Evolutionary conservation across 2,797 vertebrate genomes (phyloP).

Genomic region (Megalops cyprinoides): DNA sequence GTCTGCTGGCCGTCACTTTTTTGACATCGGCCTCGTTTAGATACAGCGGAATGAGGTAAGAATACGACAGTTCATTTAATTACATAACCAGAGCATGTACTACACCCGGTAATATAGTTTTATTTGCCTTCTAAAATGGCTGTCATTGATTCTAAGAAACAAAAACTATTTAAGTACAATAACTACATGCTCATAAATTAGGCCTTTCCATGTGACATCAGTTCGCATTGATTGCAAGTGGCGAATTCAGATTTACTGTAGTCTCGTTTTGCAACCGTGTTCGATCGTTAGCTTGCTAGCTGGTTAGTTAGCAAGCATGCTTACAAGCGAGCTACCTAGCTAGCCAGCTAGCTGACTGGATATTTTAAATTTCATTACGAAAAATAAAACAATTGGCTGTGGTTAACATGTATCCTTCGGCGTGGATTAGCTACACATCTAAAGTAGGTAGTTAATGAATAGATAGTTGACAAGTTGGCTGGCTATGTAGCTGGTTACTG

Average conservation of each 20-base stretch:
- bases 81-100: conserved; percentile 1
- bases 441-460: too few species aligned
- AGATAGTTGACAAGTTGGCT: not conserved
- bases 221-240: conserved; percentile 14
- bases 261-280: too few species aligned
- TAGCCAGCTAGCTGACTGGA: not conserved
- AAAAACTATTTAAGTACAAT: not conserved
- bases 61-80: conserved; percentile 17
- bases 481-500: not conserved
- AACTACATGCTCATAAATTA: not conserved
- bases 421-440: not conserved
- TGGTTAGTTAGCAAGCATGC: not conserved
- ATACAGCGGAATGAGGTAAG: conserved; percentile 22
- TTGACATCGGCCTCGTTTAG: conserved; percentile 13
- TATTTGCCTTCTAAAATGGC: not conserved
- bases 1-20: conserved; percentile 22
- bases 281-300: conserved; percentile 2
- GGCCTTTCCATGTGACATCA: conserved; percentile 20
- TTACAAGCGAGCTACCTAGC: not conserved
- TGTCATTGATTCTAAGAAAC: not conserved
- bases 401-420: not conserved
- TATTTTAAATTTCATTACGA: not conserved
- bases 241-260: conserved; percentile 21
- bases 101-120: not conserved
- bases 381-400: not conserved